These are phyloP conservation scores for Calosoma granatense DNA, from an alignment of 1,140 invertebrate genomes.

Conservation along the genomic window DNA sequence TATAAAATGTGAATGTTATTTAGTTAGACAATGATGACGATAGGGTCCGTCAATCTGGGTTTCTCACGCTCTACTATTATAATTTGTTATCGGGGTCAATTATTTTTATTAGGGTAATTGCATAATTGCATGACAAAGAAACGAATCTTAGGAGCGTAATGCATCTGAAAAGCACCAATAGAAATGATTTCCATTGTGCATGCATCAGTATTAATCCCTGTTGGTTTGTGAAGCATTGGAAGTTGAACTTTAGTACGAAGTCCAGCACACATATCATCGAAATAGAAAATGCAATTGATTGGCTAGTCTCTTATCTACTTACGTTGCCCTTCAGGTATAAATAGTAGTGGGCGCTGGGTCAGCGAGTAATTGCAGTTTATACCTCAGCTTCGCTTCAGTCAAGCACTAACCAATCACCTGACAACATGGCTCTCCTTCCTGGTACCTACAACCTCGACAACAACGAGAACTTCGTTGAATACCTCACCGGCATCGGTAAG, in stretches of 20 bases:
- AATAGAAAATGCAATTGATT: no score
- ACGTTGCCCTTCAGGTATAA: no score
- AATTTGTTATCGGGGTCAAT: background rate
- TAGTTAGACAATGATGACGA: no score
- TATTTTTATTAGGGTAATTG: background rate
- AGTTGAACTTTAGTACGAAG: background rate
- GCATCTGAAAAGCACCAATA: background rate
- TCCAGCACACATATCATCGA: background rate
- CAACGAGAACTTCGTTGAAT: slow-evolving; percentile 50
- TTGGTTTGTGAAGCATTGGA: background rate
- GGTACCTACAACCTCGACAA: slow-evolving; percentile 51
- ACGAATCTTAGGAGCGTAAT: background rate
- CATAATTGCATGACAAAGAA: background rate
- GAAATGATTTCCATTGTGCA: background rate
- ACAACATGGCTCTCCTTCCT: slow-evolving; percentile 24
- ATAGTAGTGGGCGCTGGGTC: no score
- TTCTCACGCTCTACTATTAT: background rate
- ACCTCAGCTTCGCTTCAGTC: no score
- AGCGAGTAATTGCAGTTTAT: no score
- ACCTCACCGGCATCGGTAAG: slow-evolving; percentile 48
- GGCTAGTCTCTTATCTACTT: no score
- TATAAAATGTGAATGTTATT: no score
- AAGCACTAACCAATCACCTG: no score
- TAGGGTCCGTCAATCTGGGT: no score
- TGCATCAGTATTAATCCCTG: background rate